Percentiles rank a stretch among this genome's conserved stretches.
Conservation (phyloP, 2,888 invertebrate species). For the Onthophagus sagittarius region DNA sequence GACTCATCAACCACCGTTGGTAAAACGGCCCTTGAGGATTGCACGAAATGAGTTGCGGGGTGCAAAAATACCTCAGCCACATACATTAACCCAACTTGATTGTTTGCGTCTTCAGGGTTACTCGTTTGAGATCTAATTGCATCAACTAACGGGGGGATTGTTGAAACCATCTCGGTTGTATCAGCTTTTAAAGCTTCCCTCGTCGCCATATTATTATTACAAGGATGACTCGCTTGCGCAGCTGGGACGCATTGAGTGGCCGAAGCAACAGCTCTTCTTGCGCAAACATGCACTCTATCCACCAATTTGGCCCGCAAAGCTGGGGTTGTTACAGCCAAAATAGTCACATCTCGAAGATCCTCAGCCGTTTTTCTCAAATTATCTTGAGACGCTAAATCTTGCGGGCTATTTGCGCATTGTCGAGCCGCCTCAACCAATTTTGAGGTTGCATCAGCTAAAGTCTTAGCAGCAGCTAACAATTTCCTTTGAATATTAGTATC, state of each 20-base stretch:
- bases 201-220: constrained; percentile 65
- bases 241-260: constrained; percentile 90
- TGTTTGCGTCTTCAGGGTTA: constrained; percentile 68
- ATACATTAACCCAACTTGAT: constrained; percentile 75
- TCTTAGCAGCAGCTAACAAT: constrained; percentile 90
- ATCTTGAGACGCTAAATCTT: constrained; percentile 79
- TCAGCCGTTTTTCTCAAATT: constrained; percentile 86
- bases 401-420: constrained; percentile 80
- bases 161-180: constrained; percentile 70
- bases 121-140: constrained; percentile 69
- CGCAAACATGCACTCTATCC: constrained; percentile 46
- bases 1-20: constrained; percentile 79
- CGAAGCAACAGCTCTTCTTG: constrained; percentile 80
- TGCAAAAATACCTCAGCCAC: constrained; percentile 74
- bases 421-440: constrained; percentile 95
- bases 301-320: constrained; percentile 71
- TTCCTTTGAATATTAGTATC: constrained; percentile 87
- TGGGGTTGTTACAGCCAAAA: constrained; percentile 76
- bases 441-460: constrained; percentile 93
- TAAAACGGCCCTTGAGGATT: constrained; percentile 74
- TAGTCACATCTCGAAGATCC: constrained; percentile 85
- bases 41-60: constrained; percentile 67
- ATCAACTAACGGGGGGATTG: constrained; percentile 76
- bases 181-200: constrained; percentile 73
- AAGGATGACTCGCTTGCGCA: constrained; percentile 73